phyloP scores from a whole-genome alignment of 2,113 vertebrate species.

The Talpa occidentalis region DNA sequence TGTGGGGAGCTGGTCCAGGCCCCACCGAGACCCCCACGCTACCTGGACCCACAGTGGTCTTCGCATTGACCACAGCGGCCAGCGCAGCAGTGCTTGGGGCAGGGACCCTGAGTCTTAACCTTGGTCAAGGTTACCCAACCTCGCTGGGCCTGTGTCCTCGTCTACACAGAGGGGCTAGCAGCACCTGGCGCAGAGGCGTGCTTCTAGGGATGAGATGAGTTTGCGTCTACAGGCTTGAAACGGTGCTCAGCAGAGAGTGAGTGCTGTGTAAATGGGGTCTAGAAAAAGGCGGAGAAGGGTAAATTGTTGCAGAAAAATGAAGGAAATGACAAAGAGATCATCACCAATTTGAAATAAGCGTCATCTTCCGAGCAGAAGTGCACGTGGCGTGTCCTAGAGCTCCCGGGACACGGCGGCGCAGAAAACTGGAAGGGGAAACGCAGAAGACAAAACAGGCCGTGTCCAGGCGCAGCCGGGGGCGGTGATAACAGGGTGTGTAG shows the following conservation, averaged over 20 bases:
- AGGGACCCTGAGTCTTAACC: too few species aligned
- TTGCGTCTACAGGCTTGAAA: neutral
- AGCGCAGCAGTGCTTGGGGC: too few species aligned
- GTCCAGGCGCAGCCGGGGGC: too few species aligned
- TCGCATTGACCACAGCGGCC: neutral
- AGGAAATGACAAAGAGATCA: neutral
- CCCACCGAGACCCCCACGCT: neutral
- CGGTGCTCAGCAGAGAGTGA: neutral
- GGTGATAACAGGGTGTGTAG: too few species aligned
- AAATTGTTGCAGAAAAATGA: neutral
- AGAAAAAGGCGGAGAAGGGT: neutral
- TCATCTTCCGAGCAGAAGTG: too few species aligned
- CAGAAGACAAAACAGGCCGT: too few species aligned
- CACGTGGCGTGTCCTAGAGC: rapidly evolving
- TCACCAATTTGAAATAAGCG: neutral
- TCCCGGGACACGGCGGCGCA: neutral
- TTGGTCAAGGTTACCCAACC: neutral
- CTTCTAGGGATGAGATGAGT: neutral
- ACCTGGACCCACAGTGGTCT: too few species aligned
- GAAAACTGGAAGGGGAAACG: too few species aligned
- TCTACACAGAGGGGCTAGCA: neutral
- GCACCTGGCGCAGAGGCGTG: neutral
- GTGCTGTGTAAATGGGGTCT: neutral
- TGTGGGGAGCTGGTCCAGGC: neutral
- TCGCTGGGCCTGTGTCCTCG: neutral